These are phyloP conservation scores for Drosophila albomicans DNA, from an alignment of 1,140 invertebrate species.

Conservation along the genomic window DNA sequence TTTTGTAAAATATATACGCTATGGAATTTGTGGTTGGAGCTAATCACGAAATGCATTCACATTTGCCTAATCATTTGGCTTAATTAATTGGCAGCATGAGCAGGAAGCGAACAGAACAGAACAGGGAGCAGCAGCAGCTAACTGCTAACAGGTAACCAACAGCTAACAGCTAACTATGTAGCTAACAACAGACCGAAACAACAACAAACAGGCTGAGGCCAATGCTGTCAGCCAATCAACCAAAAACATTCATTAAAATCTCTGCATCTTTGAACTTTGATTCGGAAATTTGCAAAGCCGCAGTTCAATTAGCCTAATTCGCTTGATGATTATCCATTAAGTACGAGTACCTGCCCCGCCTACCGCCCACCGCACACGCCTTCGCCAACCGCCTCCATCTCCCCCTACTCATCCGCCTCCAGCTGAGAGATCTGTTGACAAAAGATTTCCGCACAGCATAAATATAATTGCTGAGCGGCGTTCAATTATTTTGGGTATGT, in stretches of 20 bases:
- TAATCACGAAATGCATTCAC: conserved; percentile 81
- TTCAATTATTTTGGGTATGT: no score
- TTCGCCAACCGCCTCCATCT: neutral
- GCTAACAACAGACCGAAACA: no score
- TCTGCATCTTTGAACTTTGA: conserved; percentile 35
- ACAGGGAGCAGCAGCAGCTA: conserved; percentile 4
- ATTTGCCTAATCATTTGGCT: conserved; percentile 78
- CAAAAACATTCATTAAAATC: conserved; percentile 54
- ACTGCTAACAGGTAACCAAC: conserved; percentile 9
- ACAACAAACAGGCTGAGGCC: neutral
- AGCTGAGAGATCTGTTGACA: neutral
- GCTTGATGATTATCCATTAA: conserved; percentile 11
- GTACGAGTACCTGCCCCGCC: neutral
- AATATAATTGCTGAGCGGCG: no score
- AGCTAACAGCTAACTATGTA: neutral
- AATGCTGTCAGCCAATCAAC: conserved; percentile 8
- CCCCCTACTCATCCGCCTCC: neutral
- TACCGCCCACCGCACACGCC: no score
- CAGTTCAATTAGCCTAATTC: conserved; percentile 35
- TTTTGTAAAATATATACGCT: conserved; percentile 63
- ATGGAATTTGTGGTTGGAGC: conserved; percentile 66
- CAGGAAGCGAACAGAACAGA: conserved; percentile 24
- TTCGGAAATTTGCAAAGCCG: conserved; percentile 14
- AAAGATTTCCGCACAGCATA: neutral
- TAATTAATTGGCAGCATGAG: conserved; percentile 74